Evolutionary conservation across 1,140 invertebrate species (phyloP).

Genomic region (Thalassaphorura encarpata): DNA sequence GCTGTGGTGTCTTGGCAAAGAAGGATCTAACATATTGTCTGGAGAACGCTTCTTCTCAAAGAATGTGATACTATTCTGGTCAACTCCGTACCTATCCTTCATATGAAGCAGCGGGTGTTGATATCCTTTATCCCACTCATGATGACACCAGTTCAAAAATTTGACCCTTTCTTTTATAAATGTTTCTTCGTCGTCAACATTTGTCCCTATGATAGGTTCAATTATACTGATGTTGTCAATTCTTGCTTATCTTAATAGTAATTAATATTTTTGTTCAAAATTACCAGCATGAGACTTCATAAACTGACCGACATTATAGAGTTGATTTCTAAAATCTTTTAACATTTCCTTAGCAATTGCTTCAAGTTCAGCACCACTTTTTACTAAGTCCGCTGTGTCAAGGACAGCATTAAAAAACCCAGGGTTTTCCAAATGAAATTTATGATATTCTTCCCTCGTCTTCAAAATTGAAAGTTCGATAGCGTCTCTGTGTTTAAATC

Average conservation of each 20-base stretch:
- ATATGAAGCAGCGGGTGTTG: background rate
- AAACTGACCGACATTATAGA: background rate
- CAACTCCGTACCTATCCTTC: background rate
- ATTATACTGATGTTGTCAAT: no score
- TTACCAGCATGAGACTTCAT: background rate
- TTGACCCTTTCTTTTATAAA: background rate
- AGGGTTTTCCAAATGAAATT: conserved; percentile 18
- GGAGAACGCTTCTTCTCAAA: background rate
- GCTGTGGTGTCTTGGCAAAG: background rate
- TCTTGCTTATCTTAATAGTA: background rate
- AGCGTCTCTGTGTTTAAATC: conserved; percentile 13
- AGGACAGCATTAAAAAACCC: conserved; percentile 7
- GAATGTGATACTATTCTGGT: background rate
- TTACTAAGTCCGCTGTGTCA: conserved; percentile 1
- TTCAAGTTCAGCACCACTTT: background rate
- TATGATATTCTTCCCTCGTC: conserved; percentile 1
- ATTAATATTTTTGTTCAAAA: background rate
- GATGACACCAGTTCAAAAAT: background rate
- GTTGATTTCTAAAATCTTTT: background rate
- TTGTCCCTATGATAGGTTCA: no score
- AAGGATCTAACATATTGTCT: background rate
- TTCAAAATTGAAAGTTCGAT: conserved; percentile 9
- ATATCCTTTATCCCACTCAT: background rate
- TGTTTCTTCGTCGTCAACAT: background rate
- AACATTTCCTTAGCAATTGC: background rate